Evolutionary conservation across 2,113 vertebrate genomes (phyloP), one percentile per base, ranked within the genome.

Genomic region (Syrrhaptes paradoxus): DNA sequence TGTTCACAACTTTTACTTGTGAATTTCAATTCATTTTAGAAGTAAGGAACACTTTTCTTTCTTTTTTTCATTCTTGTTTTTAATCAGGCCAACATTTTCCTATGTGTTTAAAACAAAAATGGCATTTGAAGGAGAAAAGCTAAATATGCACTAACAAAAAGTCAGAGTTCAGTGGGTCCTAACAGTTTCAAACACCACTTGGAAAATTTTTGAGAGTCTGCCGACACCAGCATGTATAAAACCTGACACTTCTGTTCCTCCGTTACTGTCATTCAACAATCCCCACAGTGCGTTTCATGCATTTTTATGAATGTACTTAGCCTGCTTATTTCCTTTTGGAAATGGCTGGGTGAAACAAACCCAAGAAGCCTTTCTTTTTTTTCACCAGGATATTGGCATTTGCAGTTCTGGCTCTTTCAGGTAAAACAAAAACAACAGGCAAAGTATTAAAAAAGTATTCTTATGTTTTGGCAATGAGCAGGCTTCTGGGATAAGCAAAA

Each of bases 351-450:
- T 71, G 61, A 93, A 89, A 79, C 25, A 59, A 93, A 87, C 32
- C 36, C 25, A 63, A 65, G 26, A 58, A 45, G 15, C 22, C 20
- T 13, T 80, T 48, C 11, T 43, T 62, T 91, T 85, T 94, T 94
- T 89, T 38, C 66, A 93, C 41, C 66, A 54, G 62, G 48, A 19
- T 93, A 91, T 80, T 70, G 88, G 36, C 36, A 38, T 85, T 91
- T 92, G 58, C 67, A 80, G 15, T 70, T 94, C 90, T 90, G 63
- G 26, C 63, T 85, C 81, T 85, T 79, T 85, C 73, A 92, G 88
- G 77, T 96, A 78, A 92, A 96, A 77, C 43, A 68, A 87, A 96
- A 96, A 63, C 71, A 70, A 67, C 80, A 93, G 88, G 52, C 58
- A 90, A 89, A 94, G 51, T 61, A 45, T 83, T 93, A 52, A 55